A percentile compares a stretch with the other conserved stretches of the same genome.
Conservation (phyloP, 2,113 vertebrate genomes). For the Regulus satrapa region DNA sequence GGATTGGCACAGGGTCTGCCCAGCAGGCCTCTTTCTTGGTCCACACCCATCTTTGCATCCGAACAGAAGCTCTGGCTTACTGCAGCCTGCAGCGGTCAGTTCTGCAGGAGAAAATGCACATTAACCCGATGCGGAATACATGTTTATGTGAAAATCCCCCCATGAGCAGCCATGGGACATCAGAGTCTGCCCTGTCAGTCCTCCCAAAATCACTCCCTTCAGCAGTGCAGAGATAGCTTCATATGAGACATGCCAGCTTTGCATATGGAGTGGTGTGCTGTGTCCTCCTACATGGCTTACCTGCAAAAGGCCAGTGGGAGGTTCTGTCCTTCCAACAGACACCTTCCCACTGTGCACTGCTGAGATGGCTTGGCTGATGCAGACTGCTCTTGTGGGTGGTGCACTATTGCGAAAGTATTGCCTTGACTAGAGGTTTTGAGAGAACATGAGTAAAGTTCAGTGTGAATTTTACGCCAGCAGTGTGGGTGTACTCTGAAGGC, state of each 20-base stretch:
- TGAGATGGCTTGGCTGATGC: background rate
- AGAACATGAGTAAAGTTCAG: background rate
- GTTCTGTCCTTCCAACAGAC: background rate
- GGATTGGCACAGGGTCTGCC: background rate
- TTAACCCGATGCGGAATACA: background rate
- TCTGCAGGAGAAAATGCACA: background rate
- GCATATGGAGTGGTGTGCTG: background rate
- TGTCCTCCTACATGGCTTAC: background rate
- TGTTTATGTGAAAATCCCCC: background rate
- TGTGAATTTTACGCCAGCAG: background rate
- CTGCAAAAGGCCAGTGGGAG: background rate
- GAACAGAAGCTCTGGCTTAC: background rate
- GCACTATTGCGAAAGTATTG: background rate
- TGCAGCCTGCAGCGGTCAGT: background rate
- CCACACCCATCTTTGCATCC: background rate
- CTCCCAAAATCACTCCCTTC: background rate
- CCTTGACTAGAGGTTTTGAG: background rate
- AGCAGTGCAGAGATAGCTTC: background rate
- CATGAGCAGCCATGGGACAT: background rate
- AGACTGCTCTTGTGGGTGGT: background rate
- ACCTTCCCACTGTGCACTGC: background rate
- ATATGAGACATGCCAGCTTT: background rate
- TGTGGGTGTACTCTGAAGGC: background rate
- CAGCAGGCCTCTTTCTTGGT: background rate
- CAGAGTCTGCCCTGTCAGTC: background rate